Base-by-base conservation (phyloP, 2,797 vertebrate genomes). In the Xiphophorus birchmanni region DNA sequence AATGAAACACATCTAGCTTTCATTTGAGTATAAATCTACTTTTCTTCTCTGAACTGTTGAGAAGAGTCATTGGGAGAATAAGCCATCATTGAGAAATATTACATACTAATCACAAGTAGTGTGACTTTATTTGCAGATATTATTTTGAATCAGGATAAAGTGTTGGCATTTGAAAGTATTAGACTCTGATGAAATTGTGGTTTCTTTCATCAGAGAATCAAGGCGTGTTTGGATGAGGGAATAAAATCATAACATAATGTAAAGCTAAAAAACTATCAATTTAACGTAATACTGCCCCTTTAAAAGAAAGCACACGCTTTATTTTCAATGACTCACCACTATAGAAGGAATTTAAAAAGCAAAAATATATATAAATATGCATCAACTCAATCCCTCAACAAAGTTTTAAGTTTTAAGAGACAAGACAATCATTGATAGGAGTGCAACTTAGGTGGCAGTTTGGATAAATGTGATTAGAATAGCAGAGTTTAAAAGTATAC, bases 1-100 rank as follows among this genome's bases (percentile, higher is more conserved):
- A 84, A 75, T 42, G 23, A 78, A 80, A 47, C 76, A 78, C 17
- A 17, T 37, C 75, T 44, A 37, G 45, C 47, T 65, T 69, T 26
- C 5, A 45, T 35, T 37, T 45, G 17, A 26, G 5, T 9, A 63
- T 47, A 47, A 76, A 35, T 32, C 32, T 32, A 4, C 2, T 37
- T 35, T 65, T 48, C 7, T 37, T 32, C 45, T 29, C 32, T 37
- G 11, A 56, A 50, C 1, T 0, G 29, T 2, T 44, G 11, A 29
- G 29, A 40, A 32, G 8, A 13, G 15, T 76, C 71, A 18, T 47
- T 5, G 17, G 0, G 26, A 32, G 32, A 71, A 48, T 37, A 45
- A 29, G 10, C 48, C 63, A 10, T 29, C 58, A 50, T 37, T 32
- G 23, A 6, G 52, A 85, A 69, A 71, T 9, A 15, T 32, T 74